Evolutionary conservation across 2,797 vertebrate genomes (phyloP).

Genomic region (Hippopotamyrus pictus): DNA sequence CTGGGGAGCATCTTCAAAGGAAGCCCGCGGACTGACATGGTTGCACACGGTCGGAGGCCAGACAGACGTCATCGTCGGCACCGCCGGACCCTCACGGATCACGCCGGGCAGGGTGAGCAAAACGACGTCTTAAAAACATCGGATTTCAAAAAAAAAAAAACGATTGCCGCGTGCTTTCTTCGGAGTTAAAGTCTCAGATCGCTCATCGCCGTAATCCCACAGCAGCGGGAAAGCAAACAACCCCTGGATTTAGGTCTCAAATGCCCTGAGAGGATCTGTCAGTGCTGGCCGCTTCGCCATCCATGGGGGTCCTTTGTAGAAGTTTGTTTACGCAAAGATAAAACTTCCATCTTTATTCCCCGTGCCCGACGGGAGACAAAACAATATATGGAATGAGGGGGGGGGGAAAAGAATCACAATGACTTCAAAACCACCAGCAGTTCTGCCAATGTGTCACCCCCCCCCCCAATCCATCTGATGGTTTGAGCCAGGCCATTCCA

Average conservation of each 20-base stretch:
- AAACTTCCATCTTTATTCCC: slow-evolving; percentile 13
- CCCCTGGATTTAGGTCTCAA: neutral
- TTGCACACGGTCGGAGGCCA: neutral
- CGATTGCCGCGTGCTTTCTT: neutral
- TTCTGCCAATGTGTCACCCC: neutral
- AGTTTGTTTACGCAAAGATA: slow-evolving; percentile 19
- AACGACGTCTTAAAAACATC: neutral
- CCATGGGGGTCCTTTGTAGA: neutral
- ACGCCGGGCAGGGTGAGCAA: neutral
- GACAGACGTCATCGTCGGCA: neutral
- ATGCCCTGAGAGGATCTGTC: neutral
- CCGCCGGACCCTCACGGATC: neutral
- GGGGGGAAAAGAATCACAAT: neutral
- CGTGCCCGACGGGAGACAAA: neutral
- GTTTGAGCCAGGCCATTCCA: neutral
- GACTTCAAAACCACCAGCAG: slow-evolving; percentile 3
- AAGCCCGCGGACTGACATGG: neutral
- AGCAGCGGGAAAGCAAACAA: slow-evolving; percentile 6
- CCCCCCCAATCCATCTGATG: neutral
- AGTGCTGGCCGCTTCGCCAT: neutral
- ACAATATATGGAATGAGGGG: neutral
- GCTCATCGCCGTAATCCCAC: neutral
- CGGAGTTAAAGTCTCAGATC: neutral
- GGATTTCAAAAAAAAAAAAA: neutral
- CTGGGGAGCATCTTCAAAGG: neutral